Evolutionary conservation across 2,797 vertebrate species (phyloP).

Genomic region (Myotis pilosus): DNA sequence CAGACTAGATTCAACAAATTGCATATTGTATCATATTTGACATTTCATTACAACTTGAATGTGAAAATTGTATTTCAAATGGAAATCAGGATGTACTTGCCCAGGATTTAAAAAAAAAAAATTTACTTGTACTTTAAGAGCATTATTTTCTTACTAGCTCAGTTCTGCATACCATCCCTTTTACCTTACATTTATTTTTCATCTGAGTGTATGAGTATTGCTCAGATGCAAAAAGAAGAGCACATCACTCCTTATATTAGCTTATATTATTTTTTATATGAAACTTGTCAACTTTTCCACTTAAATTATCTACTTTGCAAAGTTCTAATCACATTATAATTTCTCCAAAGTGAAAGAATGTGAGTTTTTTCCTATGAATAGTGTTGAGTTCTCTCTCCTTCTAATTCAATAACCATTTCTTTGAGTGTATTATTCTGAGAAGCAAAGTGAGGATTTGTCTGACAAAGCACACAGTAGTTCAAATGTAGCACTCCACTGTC

Average conservation of each 20-base stretch:
- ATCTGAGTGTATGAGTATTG: background rate
- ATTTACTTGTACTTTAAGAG: background rate
- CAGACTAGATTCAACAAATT: background rate
- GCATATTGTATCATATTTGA: background rate
- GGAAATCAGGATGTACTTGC: slow-evolving; percentile 6
- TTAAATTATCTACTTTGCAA: background rate
- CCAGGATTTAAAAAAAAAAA: background rate
- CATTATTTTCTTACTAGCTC: background rate
- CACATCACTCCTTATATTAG: background rate
- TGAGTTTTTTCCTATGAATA: slow-evolving; percentile 63
- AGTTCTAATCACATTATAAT: slow-evolving; percentile 9
- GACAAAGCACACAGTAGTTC: background rate
- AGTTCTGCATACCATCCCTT: background rate
- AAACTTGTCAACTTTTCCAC: background rate
- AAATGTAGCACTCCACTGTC: background rate
- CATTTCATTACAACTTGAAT: background rate
- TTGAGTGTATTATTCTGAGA: slow-evolving; percentile 48
- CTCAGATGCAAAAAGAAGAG: background rate
- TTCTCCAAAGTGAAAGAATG: slow-evolving; percentile 65
- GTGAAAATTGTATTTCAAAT: background rate
- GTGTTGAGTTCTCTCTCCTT: slow-evolving; percentile 26
- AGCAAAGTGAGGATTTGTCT: slow-evolving; percentile 53
- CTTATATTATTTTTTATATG: background rate
- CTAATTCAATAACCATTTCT: slow-evolving; percentile 64
- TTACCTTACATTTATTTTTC: background rate